Conservation (phyloP, 2,113 vertebrate species). For the Semnornis frantzii region DNA sequence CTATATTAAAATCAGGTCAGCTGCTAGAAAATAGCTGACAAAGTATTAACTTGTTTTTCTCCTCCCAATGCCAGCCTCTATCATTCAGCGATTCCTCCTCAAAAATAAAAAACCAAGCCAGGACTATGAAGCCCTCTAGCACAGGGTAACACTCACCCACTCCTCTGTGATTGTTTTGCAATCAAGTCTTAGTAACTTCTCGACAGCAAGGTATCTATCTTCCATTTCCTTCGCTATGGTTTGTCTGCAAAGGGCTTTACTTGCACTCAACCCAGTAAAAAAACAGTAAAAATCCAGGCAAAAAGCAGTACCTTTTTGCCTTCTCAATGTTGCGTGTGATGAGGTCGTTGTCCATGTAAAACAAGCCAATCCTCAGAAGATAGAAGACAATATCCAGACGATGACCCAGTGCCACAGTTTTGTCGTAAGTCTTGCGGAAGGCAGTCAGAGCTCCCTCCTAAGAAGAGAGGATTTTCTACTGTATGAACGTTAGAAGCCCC, state of each 20-base stretch:
- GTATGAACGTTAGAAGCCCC: background rate
- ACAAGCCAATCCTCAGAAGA: constrained; percentile 93
- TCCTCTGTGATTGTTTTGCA: background rate
- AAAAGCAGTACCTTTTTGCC: constrained; percentile 88
- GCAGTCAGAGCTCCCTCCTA: constrained; percentile 94
- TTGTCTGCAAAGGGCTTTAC: background rate
- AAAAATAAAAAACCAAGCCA: background rate
- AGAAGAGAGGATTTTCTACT: background rate
- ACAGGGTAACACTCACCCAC: background rate
- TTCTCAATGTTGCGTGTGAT: constrained; percentile 98
- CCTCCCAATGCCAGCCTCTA: no score
- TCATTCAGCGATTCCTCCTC: no score
- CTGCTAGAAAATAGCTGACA: background rate
- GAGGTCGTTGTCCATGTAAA: constrained; percentile 99
- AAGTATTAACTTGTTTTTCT: background rate
- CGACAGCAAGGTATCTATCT: background rate
- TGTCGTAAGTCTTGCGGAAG: constrained; percentile 96
- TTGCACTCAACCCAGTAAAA: background rate
- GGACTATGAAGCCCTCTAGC: background rate
- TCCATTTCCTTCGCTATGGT: background rate
- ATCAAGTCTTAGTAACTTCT: background rate
- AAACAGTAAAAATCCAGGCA: no score
- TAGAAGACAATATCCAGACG: constrained; percentile 98
- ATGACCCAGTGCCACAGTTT: constrained; percentile 95
- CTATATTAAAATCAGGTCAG: background rate